A percentile compares a stretch with the other conserved stretches of the same genome.
Conservation (phyloP, 2,797 vertebrate genomes). For the Ctenopoma kingsleyae region DNA sequence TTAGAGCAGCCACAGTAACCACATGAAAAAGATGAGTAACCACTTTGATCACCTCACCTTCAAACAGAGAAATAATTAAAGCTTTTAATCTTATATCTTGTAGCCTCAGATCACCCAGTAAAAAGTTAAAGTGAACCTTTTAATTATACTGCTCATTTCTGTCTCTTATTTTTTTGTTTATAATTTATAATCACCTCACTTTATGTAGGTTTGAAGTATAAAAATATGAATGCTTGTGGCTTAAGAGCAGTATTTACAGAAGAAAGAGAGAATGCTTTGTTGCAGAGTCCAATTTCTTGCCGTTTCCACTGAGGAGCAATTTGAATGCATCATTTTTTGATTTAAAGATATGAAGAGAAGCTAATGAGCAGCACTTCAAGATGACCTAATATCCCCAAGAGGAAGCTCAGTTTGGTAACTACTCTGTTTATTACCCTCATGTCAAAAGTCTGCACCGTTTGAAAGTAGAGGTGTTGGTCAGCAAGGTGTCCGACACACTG, state of each 20-base stretch:
- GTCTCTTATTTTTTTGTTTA: not conserved
- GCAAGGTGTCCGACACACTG: not conserved
- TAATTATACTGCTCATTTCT: conserved; percentile 29
- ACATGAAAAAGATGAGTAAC: conserved; percentile 24
- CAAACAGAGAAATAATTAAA: conserved; percentile 11
- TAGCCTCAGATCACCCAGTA: conserved; percentile 10
- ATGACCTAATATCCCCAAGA: not conserved
- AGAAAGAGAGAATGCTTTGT: not conserved
- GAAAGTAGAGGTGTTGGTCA: too few relatives aligned
- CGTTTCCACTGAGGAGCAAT: conserved; percentile 1
- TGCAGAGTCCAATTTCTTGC: not conserved
- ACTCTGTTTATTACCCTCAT: not conserved
- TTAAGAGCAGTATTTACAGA: not conserved
- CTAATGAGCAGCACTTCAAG: too few relatives aligned
- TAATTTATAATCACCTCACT: not conserved
- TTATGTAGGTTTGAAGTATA: not conserved
- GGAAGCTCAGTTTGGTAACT: not conserved
- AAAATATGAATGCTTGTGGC: not conserved
- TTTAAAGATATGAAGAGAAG: not conserved
- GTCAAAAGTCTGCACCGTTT: not conserved
- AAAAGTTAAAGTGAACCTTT: conserved; percentile 11
- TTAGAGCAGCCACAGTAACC: conserved; percentile 12
- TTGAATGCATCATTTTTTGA: not conserved
- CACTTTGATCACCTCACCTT: conserved; percentile 41
- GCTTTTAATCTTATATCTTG: conserved; percentile 19